Conservation (phyloP, 2,113 vertebrate genomes). For the Actinemys pallida region DNA sequence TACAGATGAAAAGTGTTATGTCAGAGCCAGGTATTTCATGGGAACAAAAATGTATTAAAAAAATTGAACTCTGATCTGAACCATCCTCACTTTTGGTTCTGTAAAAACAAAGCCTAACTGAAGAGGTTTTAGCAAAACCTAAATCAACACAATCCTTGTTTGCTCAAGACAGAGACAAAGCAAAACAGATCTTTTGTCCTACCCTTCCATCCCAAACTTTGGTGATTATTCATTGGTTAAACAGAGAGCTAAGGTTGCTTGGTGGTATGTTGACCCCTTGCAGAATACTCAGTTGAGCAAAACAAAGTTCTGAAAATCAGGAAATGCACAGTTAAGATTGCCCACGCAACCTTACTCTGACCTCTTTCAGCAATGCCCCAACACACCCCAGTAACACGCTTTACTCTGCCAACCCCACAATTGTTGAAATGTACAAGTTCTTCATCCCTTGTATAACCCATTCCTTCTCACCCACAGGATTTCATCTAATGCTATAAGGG, state of each 20-base stretch:
- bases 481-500: neutral
- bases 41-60: neutral
- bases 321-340: neutral
- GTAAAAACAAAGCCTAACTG: neutral
- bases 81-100: neutral
- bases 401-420: neutral
- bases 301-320: neutral
- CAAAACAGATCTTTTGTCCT: rapidly evolving
- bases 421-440: neutral
- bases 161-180: neutral
- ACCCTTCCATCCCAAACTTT: neutral
- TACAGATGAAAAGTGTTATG: neutral
- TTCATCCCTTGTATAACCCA: neutral
- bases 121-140: neutral
- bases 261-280: neutral
- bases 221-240: neutral
- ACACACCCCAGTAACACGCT: neutral
- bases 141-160: neutral
- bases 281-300: neutral
- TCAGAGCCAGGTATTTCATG: neutral
- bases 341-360: neutral
- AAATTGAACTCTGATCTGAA: neutral
- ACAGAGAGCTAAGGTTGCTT: neutral
- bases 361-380: neutral
- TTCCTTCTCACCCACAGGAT: neutral